Evolutionary conservation across 2,888 invertebrate genomes (phyloP), one percentile per base, ranked within the genome.

Genomic region (Lochmaea crataegi): DNA sequence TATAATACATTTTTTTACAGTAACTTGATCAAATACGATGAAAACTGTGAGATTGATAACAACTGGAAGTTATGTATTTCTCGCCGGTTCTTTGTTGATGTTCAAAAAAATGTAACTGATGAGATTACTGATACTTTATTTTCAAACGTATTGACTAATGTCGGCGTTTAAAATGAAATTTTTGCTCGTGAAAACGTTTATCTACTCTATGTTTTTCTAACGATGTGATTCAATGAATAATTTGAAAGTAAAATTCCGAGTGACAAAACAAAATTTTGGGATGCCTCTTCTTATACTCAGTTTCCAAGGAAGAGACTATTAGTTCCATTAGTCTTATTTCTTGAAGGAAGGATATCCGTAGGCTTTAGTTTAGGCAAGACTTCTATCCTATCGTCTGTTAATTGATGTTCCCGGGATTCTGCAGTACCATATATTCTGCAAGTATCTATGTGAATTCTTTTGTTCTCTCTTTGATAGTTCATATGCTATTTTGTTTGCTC

Each of bases 1-100:
- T 75, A 74, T 72, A 75, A 67, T 48, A 48, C 48, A 14, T 48
- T 48, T 48, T 45, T 48, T 48, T n/a, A 6, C 5, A 48, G 6
- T 48, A 48, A n/a, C 48, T n/a, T n/a, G n/a, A 48, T 48, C 48
- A 48, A 48, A 48, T 48, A n/a, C 12, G 48, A 48, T 48, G 48
- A n/a, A 48, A 48, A 48, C n/a, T 48, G 48, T n/a, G 48, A 14
- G n/a, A 48, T 48, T 16, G n/a, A 48, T 48, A 48, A 48, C 48
- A 48, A 48, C 48, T 48, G 48, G 48, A 48, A n/a, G 14, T 7
- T 48, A 14, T n/a, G n/a, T 1, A n/a, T 14, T 7, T 48, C 11
- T 45, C 45, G 7, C 48, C n/a, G 48, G 6, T 7, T 7, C n/a
- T 48, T 48, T 48, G 48, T 48, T 48, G n/a, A 48, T n/a, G n/a